Evolutionary conservation across 2,797 vertebrate species (phyloP).

Genomic region (Geotrypetes seraphini): DNA sequence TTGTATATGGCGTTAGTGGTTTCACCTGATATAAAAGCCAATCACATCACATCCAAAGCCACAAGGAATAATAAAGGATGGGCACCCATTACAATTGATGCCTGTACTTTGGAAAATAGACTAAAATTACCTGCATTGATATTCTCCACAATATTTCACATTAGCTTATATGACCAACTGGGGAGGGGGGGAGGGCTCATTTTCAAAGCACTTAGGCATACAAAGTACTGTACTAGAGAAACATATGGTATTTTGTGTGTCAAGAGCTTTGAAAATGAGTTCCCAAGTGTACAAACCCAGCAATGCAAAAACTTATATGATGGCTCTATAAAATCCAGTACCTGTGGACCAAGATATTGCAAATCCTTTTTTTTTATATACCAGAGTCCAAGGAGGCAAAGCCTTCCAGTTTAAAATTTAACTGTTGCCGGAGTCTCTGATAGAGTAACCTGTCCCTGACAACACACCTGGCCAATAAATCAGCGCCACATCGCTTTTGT

Average conservation of each 20-base stretch:
- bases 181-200: too few species aligned
- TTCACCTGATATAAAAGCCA: too few species aligned
- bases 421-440: constrained; percentile 21
- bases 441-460: constrained; percentile 32
- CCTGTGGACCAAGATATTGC: background rate
- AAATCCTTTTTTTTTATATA: background rate
- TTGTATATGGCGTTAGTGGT: too few species aligned
- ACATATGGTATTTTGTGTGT: too few species aligned
- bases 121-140: constrained; percentile 18
- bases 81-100: constrained; percentile 19
- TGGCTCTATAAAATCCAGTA: constrained; percentile 2
- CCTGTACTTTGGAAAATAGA: constrained; percentile 8
- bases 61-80: too few species aligned
- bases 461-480: constrained; percentile 53
- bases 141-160: constrained; percentile 23
- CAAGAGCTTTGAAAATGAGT: too few species aligned
- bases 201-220: too few species aligned
- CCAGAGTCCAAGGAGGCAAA: background rate
- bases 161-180: constrained; percentile 14
- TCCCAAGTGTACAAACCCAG: constrained; percentile 2
- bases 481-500: constrained; percentile 37
- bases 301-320: background rate
- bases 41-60: too few species aligned
- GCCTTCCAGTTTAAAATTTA: constrained; percentile 37
- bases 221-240: too few species aligned